These are phyloP conservation scores for Phocides pigmalion DNA, from an alignment of 1,140 invertebrate genomes.

Conservation along the genomic window DNA sequence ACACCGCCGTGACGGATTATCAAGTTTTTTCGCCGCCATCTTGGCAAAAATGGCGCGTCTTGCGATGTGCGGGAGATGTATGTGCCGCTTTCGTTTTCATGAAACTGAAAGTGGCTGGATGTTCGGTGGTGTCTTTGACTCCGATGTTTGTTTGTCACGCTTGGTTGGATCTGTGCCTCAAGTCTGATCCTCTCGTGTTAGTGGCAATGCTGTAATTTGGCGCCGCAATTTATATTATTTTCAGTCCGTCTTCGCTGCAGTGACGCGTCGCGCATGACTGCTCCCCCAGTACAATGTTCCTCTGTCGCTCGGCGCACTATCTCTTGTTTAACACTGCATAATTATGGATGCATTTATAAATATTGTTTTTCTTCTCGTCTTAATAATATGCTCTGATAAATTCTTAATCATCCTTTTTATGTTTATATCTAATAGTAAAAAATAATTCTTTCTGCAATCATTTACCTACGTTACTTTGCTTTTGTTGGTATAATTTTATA, in stretches of 20 bases:
- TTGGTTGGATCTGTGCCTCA: slow-evolving; percentile 55
- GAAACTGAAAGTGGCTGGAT: slow-evolving; percentile 77
- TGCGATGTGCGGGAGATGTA: slow-evolving; percentile 57
- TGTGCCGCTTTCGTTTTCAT: slow-evolving; percentile 74
- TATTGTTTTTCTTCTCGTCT: slow-evolving; percentile 29
- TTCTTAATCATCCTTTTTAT: slow-evolving; percentile 22
- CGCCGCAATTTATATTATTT: slow-evolving; percentile 64
- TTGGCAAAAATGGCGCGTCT: slow-evolving; percentile 63
- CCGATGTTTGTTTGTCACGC: slow-evolving; percentile 76
- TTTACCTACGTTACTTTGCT: neutral
- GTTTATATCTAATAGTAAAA: slow-evolving; percentile 8
- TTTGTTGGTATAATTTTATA: no score
- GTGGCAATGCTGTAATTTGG: slow-evolving; percentile 64
- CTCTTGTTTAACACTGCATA: slow-evolving; percentile 35
- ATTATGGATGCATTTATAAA: slow-evolving; percentile 31
- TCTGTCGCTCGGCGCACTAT: slow-evolving; percentile 19
- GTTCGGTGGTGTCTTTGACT: slow-evolving; percentile 78
- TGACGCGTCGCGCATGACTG: slow-evolving; percentile 49
- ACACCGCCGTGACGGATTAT: slow-evolving; percentile 60
- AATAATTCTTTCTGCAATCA: neutral
- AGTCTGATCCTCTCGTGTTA: slow-evolving; percentile 63
- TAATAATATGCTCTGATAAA: slow-evolving; percentile 25
- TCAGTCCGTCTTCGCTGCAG: slow-evolving; percentile 45
- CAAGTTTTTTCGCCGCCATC: slow-evolving; percentile 61
- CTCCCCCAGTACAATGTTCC: slow-evolving; percentile 37